Evolutionary conservation across 2,888 invertebrate genomes (phyloP), one percentile per base, ranked within the genome.

Genomic region (Epistrophe grossulariae): DNA sequence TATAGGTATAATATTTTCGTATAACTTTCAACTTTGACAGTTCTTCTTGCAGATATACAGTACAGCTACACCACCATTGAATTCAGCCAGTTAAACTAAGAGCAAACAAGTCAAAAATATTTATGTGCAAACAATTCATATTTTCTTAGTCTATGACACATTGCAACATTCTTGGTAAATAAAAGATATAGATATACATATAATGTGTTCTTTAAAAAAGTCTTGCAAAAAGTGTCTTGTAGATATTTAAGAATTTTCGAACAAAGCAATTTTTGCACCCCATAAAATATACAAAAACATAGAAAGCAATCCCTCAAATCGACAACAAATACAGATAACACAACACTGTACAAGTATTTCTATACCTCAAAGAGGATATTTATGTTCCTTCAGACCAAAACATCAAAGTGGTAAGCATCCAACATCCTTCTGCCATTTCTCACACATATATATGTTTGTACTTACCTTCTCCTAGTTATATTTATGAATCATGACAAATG

Each of bases 401-500:
- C 52, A 73, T 64, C 66, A 57, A 10, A 59, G 66, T 79, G 79
- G 72, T 40, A 66, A 52, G 28, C 13, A 66, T 55, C 38, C 38
- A 17, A 66, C 73, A 73, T 66, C 24, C 72, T 73, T 73, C 60
- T 79, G 5, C 45, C 38, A 79, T 66, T 73, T 59, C 55, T 45
- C 52, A 24, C 3, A 52, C 19, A 52, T 13, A 48, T 13, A 48
- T 4, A 4, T 17, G 2, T 8, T 17, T 1, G 8, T 48, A 31
- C 7, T 6, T 35, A 52, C 17, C 48, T 50, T 48, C 17, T 52
- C 19, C 73, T 43, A 50, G 38, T 59, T 59, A 59, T 40, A 73
- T 73, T 79, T 79, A 73, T 79, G 79, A 79, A 73, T 73, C 66
- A 66, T 79, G 79, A 79, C 66, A 66, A 59, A 59, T 73, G 59